These are phyloP conservation scores for Oligia strigilis DNA, from an alignment of 2,888 invertebrate genomes.

Conservation along the genomic window DNA sequence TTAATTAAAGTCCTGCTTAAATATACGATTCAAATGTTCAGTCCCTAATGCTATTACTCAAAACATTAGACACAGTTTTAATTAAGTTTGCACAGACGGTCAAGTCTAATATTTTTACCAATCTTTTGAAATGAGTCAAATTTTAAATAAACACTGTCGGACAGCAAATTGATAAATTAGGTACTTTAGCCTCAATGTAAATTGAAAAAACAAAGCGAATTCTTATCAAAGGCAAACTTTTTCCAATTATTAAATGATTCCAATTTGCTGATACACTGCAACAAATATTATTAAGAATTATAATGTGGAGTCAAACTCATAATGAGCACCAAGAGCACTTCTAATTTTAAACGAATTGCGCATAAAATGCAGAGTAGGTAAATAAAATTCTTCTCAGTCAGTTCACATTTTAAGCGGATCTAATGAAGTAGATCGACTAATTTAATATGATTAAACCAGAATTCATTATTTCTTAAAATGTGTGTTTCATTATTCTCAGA, in stretches of 20 bases:
- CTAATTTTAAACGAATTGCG: constrained; percentile 64
- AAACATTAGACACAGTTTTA: constrained; percentile 29
- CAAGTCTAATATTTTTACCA: constrained; percentile 14
- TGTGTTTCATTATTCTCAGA: constrained; percentile 3
- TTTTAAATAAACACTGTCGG: constrained; percentile 35
- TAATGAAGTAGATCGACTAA: constrained; percentile 63
- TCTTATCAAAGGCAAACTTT: constrained; percentile 3
- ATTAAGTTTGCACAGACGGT: constrained; percentile 48
- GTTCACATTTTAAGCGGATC: constrained; percentile 70
- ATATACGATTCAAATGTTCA: constrained; percentile 23
- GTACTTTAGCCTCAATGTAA: neutral
- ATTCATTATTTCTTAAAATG: neutral
- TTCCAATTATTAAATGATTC: constrained; percentile 30
- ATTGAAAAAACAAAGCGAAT: constrained; percentile 30
- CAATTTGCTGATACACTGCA: constrained; percentile 39
- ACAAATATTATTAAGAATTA: constrained; percentile 3
- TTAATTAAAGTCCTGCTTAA: constrained; percentile 19
- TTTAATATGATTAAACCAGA: constrained; percentile 46
- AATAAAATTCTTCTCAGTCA: constrained; percentile 73
- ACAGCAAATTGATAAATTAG: constrained; percentile 44
- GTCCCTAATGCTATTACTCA: constrained; percentile 22
- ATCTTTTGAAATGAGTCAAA: constrained; percentile 34
- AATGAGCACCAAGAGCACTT: constrained; percentile 74
- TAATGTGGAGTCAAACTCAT: constrained; percentile 27
- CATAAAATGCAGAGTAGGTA: constrained; percentile 66